phyloP scores from a whole-genome alignment of 30 jellyfish, hydroid and myxozoan species.

The Sanderia malayensis region DNA sequence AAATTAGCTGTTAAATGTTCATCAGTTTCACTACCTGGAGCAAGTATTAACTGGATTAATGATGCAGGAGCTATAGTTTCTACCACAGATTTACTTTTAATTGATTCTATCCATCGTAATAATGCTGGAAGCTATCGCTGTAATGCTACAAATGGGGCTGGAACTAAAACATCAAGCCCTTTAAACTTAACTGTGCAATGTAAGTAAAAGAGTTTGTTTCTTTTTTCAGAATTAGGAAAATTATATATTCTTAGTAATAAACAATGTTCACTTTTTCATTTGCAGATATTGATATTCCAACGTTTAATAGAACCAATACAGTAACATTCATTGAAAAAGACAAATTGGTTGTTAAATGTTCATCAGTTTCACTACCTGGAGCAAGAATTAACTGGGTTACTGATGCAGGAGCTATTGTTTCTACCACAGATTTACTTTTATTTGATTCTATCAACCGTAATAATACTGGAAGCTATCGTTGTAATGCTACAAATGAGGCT shows the following conservation, averaged over 20 bases:
- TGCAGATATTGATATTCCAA: constrained; percentile 41
- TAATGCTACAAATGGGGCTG: constrained; percentile 15
- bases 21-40: constrained; percentile 7
- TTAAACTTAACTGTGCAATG: constrained; percentile 2
- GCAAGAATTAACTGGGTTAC: constrained; percentile 23
- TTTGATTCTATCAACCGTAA: constrained; percentile 7
- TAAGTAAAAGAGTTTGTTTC: not conserved
- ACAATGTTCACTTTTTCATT: no score
- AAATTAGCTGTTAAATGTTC: constrained; percentile 11
- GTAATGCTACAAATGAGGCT: constrained; percentile 31
- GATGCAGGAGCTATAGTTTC: constrained; percentile 27
- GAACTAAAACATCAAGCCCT: not conserved
- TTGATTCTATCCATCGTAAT: constrained; percentile 12
- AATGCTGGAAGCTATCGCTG: constrained; percentile 26
- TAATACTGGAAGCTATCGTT: constrained; percentile 10
- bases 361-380: constrained; percentile 14
- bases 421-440: constrained; percentile 2
- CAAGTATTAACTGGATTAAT: constrained; percentile 9
- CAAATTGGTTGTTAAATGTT: constrained; percentile 7
- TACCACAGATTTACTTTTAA: constrained; percentile 2
- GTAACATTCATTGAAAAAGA: constrained; percentile 9
- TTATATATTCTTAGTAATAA: no score
- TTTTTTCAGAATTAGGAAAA: no score
- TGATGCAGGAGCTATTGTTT: constrained; percentile 7
- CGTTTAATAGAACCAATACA: not conserved